Percentiles rank a stretch among this genome's conserved stretches.
Evolutionary conservation across 2,797 vertebrate genomes (phyloP).

Genomic region (Xenopus petersii): DNA sequence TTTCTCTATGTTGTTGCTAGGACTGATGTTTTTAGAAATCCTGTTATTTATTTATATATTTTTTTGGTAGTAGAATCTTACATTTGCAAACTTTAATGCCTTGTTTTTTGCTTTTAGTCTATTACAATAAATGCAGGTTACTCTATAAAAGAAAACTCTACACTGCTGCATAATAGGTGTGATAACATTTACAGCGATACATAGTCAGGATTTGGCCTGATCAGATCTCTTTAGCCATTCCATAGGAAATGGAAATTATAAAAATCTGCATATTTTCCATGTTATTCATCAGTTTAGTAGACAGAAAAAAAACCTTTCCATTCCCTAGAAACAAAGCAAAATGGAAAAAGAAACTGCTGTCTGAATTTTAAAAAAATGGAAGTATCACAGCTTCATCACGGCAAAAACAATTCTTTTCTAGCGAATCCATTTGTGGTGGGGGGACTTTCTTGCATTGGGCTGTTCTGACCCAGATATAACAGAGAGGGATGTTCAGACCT

Average conservation of each 20-base stretch:
- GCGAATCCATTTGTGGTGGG: not conserved
- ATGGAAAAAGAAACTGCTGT: not conserved
- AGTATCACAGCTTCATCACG: not conserved
- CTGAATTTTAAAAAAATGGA: not conserved
- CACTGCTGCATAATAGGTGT: no score
- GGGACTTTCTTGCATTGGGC: no score
- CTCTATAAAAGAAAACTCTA: constrained; percentile 2
- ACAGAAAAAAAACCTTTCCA: constrained; percentile 19
- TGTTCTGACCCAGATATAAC: no score
- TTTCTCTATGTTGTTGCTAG: no score
- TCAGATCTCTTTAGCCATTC: constrained; percentile 9
- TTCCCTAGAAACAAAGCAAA: constrained; percentile 6
- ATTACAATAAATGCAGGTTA: no score
- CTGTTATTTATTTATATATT: no score
- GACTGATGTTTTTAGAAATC: no score
- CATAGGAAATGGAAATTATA: constrained; percentile 19
- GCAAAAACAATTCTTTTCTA: not conserved
- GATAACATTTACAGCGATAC: not conserved
- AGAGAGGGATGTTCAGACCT: no score
- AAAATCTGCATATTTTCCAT: constrained; percentile 31
- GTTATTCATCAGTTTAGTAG: constrained; percentile 22
- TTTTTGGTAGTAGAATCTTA: no score
- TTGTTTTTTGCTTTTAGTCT: no score
- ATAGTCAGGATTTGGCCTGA: constrained; percentile 5
- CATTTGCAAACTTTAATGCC: no score